Percentiles rank a stretch among this genome's conserved stretches.
These are phyloP conservation scores for Psilanteris sp. DNA, from an alignment of 1,140 invertebrate genomes.

Conservation along the genomic window DNA sequence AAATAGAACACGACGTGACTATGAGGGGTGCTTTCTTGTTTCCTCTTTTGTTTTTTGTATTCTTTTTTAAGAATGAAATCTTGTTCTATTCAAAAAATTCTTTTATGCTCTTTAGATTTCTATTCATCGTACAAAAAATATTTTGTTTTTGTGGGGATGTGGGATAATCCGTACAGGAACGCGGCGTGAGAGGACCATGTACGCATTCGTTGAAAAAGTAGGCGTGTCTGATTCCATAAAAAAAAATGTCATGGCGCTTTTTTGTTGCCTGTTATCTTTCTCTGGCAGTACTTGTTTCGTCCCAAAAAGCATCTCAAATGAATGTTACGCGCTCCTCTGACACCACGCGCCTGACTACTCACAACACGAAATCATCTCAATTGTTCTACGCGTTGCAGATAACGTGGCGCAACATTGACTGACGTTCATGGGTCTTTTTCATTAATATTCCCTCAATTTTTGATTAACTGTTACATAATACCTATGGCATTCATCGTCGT, in stretches of 20 bases:
- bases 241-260: neutral
- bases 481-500: neutral
- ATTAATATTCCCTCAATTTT: conserved; percentile 4
- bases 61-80: conserved; percentile 28
- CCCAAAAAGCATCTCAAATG: neutral
- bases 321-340: conserved; percentile 45
- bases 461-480: too few species aligned
- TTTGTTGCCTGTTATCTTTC: neutral
- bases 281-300: neutral
- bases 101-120: conserved; percentile 36
- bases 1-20: conserved; percentile 42
- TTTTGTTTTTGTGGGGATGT: conserved; percentile 67
- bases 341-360: conserved; percentile 63
- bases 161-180: conserved; percentile 63
- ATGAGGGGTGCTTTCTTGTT: conserved; percentile 71
- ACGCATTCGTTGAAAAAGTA: conserved; percentile 17
- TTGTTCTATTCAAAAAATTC: conserved; percentile 52
- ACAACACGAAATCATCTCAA: conserved; percentile 69
- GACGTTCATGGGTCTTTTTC: conserved; percentile 8
- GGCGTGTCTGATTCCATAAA: conserved; percentile 1
- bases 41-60: neutral
- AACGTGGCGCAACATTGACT: conserved; percentile 77
- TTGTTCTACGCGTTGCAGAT: conserved; percentile 72
- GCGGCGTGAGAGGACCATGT: conserved; percentile 47
- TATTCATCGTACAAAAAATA: conserved; percentile 48